Evolutionary conservation across 2,888 invertebrate genomes (phyloP), one percentile per base, ranked within the genome.

Genomic region (Diabrotica balteata): DNA sequence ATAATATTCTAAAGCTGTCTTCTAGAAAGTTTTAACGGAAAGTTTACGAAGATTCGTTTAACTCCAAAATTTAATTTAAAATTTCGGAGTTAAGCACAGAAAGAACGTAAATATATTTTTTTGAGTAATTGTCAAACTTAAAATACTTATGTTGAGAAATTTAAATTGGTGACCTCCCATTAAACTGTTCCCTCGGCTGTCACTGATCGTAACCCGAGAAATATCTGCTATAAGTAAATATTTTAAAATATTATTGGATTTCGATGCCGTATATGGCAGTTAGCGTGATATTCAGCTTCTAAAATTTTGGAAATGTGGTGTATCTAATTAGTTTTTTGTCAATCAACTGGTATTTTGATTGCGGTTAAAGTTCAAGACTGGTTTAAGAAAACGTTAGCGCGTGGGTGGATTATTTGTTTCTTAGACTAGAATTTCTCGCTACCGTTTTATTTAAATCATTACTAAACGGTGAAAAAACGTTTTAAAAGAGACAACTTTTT

Each of bases 281-380:
- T 61, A 46, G 61, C 53, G 46, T 61, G 61, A 61, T 53, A 53
- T 61, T 61, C 46, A 22, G 53, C 45, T 52, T 61, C 45, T 44
- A 45, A 45, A 42, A 61, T 51, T 59, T 61, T 47, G 10, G 42
- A 50, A 43, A 51, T 32, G 11, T 53, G 44, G n/a, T 7, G 8
- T 51, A 61, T 46, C 53, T 49, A 55, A 54, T 62, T 62, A 62
- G 62, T 49, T 55, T 62, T 55, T 49, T 9, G 47, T 47, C 32
- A 53, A 53, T 62, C 55, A 7, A 42, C 43, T 47, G 55, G 62
- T 54, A 62, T 62, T 62, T 62, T 61, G 52, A 53, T 17, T 53
- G 53, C 43, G 54, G 42, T 52, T 53, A 22, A 55, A 53, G 53
- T 62, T 53, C 43, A 52, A 7, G 10, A 47, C 46, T 9, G 11